Evolutionary conservation across 2,888 invertebrate genomes (phyloP), one percentile per base, ranked within the genome.

Genomic region (Epistrophella euchroma): DNA sequence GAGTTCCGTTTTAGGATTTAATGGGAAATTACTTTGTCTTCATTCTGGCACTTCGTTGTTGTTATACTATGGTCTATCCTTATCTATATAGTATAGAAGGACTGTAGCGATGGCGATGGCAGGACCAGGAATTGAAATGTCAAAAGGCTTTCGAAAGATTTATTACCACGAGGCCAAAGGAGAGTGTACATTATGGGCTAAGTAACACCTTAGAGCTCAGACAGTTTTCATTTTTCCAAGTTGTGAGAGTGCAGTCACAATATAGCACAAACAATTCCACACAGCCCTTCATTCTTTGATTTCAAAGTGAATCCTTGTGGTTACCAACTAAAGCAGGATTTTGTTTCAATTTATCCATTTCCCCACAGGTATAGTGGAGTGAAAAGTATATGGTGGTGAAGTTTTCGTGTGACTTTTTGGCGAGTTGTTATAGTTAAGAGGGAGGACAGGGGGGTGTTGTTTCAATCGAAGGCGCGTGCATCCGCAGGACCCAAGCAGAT

Each of bases 121-220:
- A 68, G 68, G 45, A 76, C 60, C 25, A 76, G 76, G 81, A 72
- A 81, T 80, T 80, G 81, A 85, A 81, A 80, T 85, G 85, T 85
- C 85, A 85, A 72, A 81, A 85, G 76, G 68, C 72, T 81, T 76
- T 76, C 55, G 22, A 43, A 56, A 85, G 85, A 85, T 85, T 85
- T 85, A 85, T 85, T 72, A 72, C 66, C n/a, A 68, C 58, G 52
- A 71, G 64, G 47, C 45, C 47, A 68, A 43, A 40, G 56, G 55
- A 82, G 45, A 68, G 68, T 74, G 66, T 43, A 40, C 40, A 50
- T 56, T 47, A 71, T 56, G 50, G 56, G 37, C 37, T 60, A 32
- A 60, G 74, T 62, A 73, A 73, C 73, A 73, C 66, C 56, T 76
- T 22, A 35, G 3, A 47, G 15, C 47, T 56, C 71, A 56, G 19